Base-by-base conservation (phyloP, 2,888 invertebrate species). In the Chironomus tentans region DNA sequence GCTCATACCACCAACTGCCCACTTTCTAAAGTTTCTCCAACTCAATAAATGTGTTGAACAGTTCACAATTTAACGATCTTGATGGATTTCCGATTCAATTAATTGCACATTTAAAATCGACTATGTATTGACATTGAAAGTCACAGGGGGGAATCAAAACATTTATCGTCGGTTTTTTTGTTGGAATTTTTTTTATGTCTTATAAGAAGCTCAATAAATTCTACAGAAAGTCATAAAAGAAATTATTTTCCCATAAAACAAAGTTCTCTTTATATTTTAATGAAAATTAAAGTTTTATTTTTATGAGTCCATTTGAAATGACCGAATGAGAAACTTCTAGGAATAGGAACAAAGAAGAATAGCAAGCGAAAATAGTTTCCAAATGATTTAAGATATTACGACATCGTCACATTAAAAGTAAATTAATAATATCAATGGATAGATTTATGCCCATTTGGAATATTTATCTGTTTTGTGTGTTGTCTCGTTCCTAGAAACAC, bases 391-490 rank as follows among this genome's bases (percentile, higher is more conserved):
- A 62, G 38, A 12, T 50, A 38, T 70, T 72, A 28, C 38, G 28
- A 50, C 65, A 65, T 62, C 61, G 61, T 21, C 56, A 38, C 62
- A 72, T 72, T 72, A 72, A 72, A 72, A 72, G 38, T 62, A 38
- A 72, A 72, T 72, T 72, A 72, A 38, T 38, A 38, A 71, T 50
- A 50, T 72, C 72, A 50, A 72, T 61, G 24, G 22, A 46, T 61
- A 62, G 72, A 72, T 62, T 72, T 72, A 71, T 38, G 71, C n/a
- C 47, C 38, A 38, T 38, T 38, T 28, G 28, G 28, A 28, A 28
- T 28, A 28, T 28, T 28, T 28, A 4, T 38, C 38, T 38, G 2
- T 38, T 38, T 38, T 38, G 38, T 38, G 38, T 46, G 13, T 13
- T 48, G 18, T 15, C 21, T 50, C 56, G 7, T 61, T 62, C 61